These are phyloP conservation scores for Pogona vitticeps DNA, from an alignment of 2,113 vertebrate genomes.

Conservation along the genomic window DNA sequence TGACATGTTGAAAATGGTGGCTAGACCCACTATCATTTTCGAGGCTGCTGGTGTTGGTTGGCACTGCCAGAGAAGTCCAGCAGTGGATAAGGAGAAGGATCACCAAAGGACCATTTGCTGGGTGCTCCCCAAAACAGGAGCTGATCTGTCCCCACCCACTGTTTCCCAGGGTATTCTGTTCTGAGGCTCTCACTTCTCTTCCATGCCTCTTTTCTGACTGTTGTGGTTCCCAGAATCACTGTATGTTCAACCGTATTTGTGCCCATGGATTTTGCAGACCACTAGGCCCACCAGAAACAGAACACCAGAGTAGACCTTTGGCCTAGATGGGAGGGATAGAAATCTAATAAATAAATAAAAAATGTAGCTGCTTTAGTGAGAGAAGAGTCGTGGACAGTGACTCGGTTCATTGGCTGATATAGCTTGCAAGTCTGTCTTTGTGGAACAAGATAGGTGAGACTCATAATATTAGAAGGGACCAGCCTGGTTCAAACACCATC, in stretches of 20 bases:
- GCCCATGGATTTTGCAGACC: background rate
- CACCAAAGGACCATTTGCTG: background rate
- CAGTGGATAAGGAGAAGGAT: background rate
- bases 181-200: background rate
- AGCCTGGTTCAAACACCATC: background rate
- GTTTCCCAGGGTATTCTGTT: background rate
- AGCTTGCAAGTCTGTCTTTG: background rate
- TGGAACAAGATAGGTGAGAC: background rate
- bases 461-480: too few relatives aligned
- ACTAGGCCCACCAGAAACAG: background rate
- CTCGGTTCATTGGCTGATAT: background rate
- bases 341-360: too few relatives aligned
- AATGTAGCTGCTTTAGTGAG: background rate
- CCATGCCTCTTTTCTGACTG: background rate
- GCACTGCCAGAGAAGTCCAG: background rate
- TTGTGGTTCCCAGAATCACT: background rate
- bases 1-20: background rate
- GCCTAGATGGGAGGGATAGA: too few relatives aligned
- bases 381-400: background rate
- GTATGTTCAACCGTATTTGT: background rate
- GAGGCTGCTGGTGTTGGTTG: background rate
- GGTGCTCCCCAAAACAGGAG: background rate
- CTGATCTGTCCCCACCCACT: background rate
- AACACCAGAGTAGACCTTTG: too few relatives aligned
- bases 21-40: background rate